A percentile compares a stretch with the other conserved stretches of the same genome.
Evolutionary conservation across 2,797 vertebrate genomes (phyloP).

Genomic region (Euthynnus affinis): DNA sequence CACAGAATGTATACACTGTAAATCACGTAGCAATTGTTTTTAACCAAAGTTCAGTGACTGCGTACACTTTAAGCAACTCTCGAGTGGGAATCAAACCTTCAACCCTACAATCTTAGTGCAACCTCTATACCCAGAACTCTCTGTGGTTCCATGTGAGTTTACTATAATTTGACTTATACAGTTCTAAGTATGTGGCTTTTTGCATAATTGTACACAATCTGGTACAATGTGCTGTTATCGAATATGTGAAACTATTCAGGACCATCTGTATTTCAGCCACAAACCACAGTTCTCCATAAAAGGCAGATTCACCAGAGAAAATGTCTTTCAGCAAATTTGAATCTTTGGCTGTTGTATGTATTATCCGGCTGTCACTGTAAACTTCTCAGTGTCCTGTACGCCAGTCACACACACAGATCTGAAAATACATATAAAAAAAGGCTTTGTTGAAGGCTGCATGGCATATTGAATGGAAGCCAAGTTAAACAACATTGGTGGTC

Average conservation of each 20-base stretch:
- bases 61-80: background rate
- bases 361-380: constrained; percentile 3
- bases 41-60: background rate
- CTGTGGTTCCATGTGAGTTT: background rate
- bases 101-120: background rate
- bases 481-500: constrained; percentile 62
- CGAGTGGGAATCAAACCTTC: background rate
- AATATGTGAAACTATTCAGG: background rate
- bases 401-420: background rate
- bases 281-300: background rate
- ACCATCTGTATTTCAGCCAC: constrained; percentile 14
- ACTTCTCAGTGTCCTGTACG: constrained; percentile 11
- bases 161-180: background rate
- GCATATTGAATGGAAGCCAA: constrained; percentile 37
- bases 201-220: constrained; percentile 3
- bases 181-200: constrained; percentile 5
- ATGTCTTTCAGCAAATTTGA: constrained; percentile 42
- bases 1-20: background rate
- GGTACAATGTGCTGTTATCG: background rate
- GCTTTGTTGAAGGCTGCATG: constrained; percentile 13
- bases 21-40: background rate
- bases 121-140: too few relatives aligned
- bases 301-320: constrained; percentile 19
- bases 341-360: background rate
- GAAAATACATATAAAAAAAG: background rate